phyloP scores from a whole-genome alignment of 2,888 invertebrate genomes.

The Cheilosia urbana region DNA sequence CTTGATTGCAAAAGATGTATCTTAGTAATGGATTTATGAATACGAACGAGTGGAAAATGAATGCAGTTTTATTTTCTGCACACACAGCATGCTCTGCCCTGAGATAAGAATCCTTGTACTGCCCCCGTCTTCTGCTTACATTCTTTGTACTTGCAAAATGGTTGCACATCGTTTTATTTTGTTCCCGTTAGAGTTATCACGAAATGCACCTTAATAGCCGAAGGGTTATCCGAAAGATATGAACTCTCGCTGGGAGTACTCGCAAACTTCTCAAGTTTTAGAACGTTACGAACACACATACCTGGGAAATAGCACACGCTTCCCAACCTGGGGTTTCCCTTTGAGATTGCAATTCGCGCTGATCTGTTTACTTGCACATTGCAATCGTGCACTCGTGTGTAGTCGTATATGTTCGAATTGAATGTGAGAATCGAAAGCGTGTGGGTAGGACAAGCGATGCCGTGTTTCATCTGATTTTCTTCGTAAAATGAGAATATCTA shows the following conservation, averaged over 20 bases:
- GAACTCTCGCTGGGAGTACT: conserved; percentile 64
- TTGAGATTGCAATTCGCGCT: conserved; percentile 26
- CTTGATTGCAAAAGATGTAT: conserved; percentile 74
- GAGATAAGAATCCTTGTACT: conserved; percentile 60
- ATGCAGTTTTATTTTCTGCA: conserved; percentile 40
- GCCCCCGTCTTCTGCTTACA: not conserved
- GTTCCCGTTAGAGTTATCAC: conserved; percentile 57
- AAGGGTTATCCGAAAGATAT: conserved; percentile 66
- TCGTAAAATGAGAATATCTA: conserved; percentile 17
- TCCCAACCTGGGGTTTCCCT: conserved; percentile 10
- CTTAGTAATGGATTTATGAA: conserved; percentile 75
- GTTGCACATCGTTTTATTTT: conserved; percentile 61
- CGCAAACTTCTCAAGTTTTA: conserved; percentile 36
- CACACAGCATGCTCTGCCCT: conserved; percentile 32
- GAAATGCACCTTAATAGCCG: conserved; percentile 73
- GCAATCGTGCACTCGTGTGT: conserved; percentile 28
- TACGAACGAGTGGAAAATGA: conserved; percentile 47
- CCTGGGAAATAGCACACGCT: not conserved
- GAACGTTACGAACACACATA: conserved; percentile 13
- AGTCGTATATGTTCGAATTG: conserved; percentile 29
- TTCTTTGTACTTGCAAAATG: conserved; percentile 50
- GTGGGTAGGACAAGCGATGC: conserved; percentile 48
- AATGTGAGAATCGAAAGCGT: conserved; percentile 67
- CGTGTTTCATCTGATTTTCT: conserved; percentile 36
- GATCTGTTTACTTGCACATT: conserved; percentile 42